Conservation (phyloP, 2,113 vertebrate genomes). For the Pristiophorus japonicus region DNA sequence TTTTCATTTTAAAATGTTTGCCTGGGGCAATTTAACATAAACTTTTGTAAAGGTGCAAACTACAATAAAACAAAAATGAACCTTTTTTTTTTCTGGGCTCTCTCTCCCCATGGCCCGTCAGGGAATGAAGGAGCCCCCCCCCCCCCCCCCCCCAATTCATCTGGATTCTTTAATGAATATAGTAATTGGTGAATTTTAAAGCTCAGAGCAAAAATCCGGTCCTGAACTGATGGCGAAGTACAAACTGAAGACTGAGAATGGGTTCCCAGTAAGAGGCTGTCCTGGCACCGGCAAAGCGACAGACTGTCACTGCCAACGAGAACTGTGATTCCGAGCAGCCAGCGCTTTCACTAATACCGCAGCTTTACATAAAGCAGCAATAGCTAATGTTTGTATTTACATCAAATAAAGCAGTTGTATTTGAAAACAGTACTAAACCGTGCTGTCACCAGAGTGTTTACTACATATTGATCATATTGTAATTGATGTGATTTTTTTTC, state of each 20-base stretch:
- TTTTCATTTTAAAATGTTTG: conserved; percentile 10
- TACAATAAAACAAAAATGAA: background rate
- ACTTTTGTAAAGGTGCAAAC: background rate
- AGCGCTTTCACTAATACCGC: background rate
- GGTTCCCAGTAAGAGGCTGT: background rate
- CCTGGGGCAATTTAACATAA: background rate
- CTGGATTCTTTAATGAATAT: background rate
- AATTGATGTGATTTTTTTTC: background rate
- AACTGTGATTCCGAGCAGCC: conserved; percentile 4
- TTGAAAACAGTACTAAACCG: background rate
- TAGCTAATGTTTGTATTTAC: background rate
- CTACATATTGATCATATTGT: too few relatives aligned
- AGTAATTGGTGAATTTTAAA: background rate
- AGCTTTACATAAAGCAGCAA: background rate
- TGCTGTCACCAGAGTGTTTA: background rate
- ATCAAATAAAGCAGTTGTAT: background rate
- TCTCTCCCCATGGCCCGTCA: background rate
- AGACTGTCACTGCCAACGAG: background rate
- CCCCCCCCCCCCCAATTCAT: background rate
- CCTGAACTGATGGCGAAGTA: background rate
- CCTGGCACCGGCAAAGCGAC: background rate
- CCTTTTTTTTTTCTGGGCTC: background rate
- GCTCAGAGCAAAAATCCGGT: background rate
- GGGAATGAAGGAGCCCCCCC: background rate
- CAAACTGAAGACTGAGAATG: background rate